Evolutionary conservation across 2,888 invertebrate genomes (phyloP).

Genomic region (Drosophila siamana): DNA sequence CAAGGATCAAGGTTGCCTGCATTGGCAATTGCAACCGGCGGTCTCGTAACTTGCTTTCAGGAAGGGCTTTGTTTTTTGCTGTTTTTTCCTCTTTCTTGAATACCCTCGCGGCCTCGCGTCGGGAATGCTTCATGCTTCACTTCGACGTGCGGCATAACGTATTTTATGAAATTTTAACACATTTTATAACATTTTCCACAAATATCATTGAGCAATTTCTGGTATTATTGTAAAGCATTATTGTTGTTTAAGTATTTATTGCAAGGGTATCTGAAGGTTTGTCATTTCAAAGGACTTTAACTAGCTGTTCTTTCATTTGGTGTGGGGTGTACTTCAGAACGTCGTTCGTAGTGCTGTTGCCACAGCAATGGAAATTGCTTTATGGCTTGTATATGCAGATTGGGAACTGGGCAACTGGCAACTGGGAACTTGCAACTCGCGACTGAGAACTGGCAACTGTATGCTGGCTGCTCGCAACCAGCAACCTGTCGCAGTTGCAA

Average conservation of each 20-base stretch:
- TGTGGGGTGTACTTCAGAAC: conserved; percentile 52
- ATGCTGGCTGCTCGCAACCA: conserved; percentile 35
- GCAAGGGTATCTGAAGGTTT: conserved; percentile 5
- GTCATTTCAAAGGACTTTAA: background rate
- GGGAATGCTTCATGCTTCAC: conserved; percentile 3
- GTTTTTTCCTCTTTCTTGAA: background rate
- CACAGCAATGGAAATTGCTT: conserved; percentile 81
- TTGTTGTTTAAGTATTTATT: background rate
- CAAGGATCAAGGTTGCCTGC: conserved; percentile 81
- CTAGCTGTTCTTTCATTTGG: conserved; percentile 18
- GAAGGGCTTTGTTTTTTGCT: conserved; percentile 44
- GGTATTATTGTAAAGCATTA: too few species aligned
- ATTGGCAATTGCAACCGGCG: conserved; percentile 32
- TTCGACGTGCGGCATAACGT: background rate
- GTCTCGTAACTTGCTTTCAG: conserved; percentile 28
- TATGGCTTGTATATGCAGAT: conserved; percentile 84
- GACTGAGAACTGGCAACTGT: conserved; percentile 28
- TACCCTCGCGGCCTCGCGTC: conserved; percentile 4
- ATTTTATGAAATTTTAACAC: too few species aligned
- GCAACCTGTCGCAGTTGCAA: conserved; percentile 69
- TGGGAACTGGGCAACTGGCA: conserved; percentile 53
- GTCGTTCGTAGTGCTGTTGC: conserved; percentile 54
- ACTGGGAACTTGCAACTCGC: conserved; percentile 31
- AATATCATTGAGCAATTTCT: too few species aligned
- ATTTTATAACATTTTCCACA: too few species aligned